Evolutionary conservation across 2,888 invertebrate genomes (phyloP).

Genomic region (Empis stercorea): DNA sequence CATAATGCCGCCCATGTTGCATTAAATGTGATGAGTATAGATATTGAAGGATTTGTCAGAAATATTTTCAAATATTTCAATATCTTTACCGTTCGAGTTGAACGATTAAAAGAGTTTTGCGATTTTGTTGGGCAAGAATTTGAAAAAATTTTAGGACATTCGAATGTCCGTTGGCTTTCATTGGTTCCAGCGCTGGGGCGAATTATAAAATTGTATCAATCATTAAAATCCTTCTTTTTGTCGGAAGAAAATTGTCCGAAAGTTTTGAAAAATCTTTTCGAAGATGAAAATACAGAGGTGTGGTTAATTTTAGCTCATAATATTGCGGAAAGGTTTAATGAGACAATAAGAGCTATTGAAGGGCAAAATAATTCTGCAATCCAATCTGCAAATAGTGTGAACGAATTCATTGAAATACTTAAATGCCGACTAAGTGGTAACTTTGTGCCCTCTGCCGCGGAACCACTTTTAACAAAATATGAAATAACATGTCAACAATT

Average conservation of each 20-base stretch:
- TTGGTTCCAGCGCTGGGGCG: constrained; percentile 1
- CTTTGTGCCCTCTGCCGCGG: no score
- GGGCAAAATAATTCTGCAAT: no score
- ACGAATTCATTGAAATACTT: no score
- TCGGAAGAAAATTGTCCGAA: not conserved
- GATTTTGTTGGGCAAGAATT: not conserved
- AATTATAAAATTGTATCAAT: constrained; percentile 2
- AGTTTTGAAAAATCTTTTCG: no score
- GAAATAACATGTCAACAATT: no score
- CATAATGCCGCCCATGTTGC: constrained; percentile 6
- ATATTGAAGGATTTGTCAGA: constrained; percentile 6
- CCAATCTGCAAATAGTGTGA: no score
- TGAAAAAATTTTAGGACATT: constrained; percentile 4
- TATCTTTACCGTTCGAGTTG: constrained; percentile 17
- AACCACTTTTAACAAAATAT: no score
- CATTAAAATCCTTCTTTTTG: constrained; percentile 3
- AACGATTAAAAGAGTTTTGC: constrained; percentile 5
- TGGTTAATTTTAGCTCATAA: no score
- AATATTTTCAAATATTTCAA: constrained; percentile 16
- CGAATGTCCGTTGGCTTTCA: constrained; percentile 5
- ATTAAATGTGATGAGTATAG: constrained; percentile 15
- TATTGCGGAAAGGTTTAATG: no score
- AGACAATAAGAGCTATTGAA: no score
- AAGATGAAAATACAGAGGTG: no score
- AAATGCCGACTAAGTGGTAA: no score